Base-by-base conservation (phyloP, 1,140 invertebrate species). In the Drosophila ogumai region DNA sequence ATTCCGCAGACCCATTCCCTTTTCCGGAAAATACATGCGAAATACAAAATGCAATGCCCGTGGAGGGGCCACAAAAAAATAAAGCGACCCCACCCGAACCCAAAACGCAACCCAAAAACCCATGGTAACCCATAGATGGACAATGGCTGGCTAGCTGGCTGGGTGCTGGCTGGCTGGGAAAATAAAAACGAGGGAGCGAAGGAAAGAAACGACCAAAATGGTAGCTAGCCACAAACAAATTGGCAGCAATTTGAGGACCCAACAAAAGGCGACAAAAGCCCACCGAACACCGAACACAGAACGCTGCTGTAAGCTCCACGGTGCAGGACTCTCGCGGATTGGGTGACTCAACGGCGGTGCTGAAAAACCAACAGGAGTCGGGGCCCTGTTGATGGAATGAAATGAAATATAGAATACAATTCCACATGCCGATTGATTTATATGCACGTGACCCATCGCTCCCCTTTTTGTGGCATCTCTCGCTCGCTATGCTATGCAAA, bases 241-340 rank as follows among this genome's bases (percentile, higher is more conserved):
- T 87, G 84, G 80, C 80, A 82, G 84, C 84, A 87, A 87, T 87
- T 87, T 72, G 68, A 72, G 84, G 65, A 87, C 69, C 57, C 75
- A 78, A 77, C 81, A 77, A 88, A 84, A 87, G 85, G 84, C 84
- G 85, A 90, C 84, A 84, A 88, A 90, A 90, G 84, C 82, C 64
- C 69, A 13, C 47, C 54, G 61, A 74, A 22, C 43, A 12, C 43
- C 10, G 43, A 46, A 46, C 44, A 4, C 19, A 19, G 19, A 46
- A 75, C 65, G 71, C 44, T 64, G 58, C 49, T 64, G 59, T 69
- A 74, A 74, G 59, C 71, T 64, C 32, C 63, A 47, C 60, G 36
- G 19, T 54, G 61, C 66, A 72, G 68, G 66, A 72, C 66, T 72
- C 72, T 72, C 68, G 60, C 71, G 59, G 56, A 65, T 82, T 68